Evolutionary conservation across 2,113 vertebrate genomes (phyloP), one percentile per base, ranked within the genome.

Genomic region (Stigmatopora nigra): DNA sequence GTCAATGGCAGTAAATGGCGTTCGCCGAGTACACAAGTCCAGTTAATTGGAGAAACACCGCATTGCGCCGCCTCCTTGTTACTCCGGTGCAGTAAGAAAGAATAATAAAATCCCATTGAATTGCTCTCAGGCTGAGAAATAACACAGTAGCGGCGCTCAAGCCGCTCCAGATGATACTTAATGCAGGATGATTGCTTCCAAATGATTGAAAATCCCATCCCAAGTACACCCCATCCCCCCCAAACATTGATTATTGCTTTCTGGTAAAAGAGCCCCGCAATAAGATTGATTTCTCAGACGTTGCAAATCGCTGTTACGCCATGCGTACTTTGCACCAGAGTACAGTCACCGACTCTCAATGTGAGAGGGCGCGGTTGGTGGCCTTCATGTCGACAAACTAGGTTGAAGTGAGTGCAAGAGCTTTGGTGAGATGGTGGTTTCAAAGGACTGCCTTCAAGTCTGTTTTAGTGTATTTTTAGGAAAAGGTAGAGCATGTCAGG

Each of bases 231-330:
- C 31, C 20, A 35, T 46, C 20, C 14, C 7, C 60, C 62, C 1
- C n/a, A n/a, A 66, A n/a, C 58, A 62, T 44, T 36, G 60, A 71
- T 53, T 53, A 51, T 53, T 14, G 15, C 45, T 35, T 14, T 58
- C 47, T 38, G 25, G 22, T 45, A 6, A 41, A 41, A 41, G 38
- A 41, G 38, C 2, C 60, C 67, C 25, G 17, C 36, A 56, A 41
- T 57, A 17, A 12, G 20, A 31, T 5, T 8, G 10, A 35, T 61
- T 61, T 56, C 17, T 55, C 63, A 61, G 69, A 48, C 0, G 14
- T 17, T 41, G 49, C 49, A n/a, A 8, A 51, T 41, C 38, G 38
- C 38, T 8, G 38, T 38, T 8, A 8, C 4, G 38, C 6, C 38
- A 4, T 41, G 38, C 38, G 9, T 41, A 8, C 38, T 41, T 41